phyloP scores from a whole-genome alignment of 2,797 vertebrate species.

The Alca torda region DNA sequence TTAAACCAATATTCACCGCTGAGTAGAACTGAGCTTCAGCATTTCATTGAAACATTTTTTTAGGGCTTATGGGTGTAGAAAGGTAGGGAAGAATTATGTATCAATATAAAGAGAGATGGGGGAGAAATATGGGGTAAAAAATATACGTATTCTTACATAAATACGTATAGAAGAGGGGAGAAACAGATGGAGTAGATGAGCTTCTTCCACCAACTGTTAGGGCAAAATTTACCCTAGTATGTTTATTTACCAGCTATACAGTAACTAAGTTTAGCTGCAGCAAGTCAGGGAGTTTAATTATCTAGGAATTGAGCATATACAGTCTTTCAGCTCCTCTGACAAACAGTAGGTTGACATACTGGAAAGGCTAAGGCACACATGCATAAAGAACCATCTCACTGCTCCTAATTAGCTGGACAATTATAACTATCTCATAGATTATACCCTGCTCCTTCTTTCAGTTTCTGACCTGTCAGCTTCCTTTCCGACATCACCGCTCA shows the following conservation, averaged over 20 bases:
- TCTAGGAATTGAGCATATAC: background rate
- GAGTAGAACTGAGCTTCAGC: background rate
- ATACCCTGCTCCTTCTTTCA: background rate
- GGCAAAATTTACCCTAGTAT: background rate
- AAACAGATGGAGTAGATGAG: constrained; percentile 13
- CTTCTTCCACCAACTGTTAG: background rate
- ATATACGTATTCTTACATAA: background rate
- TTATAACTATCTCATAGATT: background rate
- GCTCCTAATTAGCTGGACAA: background rate
- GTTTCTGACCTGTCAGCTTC: background rate
- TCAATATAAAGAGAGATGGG: background rate
- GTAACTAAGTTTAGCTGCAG: background rate
- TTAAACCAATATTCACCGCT: background rate
- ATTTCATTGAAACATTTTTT: background rate
- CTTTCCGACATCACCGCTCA: no score
- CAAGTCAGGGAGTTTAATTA: background rate
- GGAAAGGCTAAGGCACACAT: background rate
- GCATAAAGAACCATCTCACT: background rate
- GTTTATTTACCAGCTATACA: background rate
- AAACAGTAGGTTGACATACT: background rate
- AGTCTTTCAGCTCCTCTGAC: background rate
- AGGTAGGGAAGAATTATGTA: background rate
- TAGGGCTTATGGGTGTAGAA: background rate
- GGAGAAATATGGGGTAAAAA: background rate
- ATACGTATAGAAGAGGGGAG: background rate